These are phyloP conservation scores for Pegoplata infirma DNA, from an alignment of 2,888 invertebrate species.

Conservation along the genomic window DNA sequence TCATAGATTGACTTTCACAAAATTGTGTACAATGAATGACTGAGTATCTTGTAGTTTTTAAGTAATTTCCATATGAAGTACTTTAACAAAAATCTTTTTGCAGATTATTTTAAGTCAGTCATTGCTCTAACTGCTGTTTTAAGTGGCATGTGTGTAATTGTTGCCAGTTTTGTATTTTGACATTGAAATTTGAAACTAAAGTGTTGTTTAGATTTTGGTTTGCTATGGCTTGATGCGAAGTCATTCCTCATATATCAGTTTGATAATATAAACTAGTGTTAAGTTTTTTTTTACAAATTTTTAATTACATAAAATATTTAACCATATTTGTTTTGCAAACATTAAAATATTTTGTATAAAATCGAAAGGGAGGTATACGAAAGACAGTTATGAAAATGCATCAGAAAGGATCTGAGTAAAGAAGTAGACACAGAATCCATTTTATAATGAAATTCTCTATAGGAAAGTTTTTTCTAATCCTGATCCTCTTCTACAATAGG, in stretches of 20 bases:
- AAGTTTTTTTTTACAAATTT: neutral
- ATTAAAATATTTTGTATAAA: no score
- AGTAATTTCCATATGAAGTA: neutral
- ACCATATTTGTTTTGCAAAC: neutral
- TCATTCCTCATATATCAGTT: no score
- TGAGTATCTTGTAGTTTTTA: neutral
- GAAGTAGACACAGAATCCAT: no score
- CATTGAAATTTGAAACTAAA: conserved; percentile 46
- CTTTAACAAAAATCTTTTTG: neutral
- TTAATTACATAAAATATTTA: neutral
- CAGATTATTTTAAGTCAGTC: neutral
- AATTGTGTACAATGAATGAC: neutral
- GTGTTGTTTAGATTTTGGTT: neutral
- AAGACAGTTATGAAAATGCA: no score
- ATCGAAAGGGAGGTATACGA: no score
- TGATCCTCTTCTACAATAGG: no score
- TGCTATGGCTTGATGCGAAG: neutral
- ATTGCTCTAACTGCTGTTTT: conserved; percentile 6
- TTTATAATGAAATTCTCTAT: no score
- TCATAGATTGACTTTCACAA: conserved; percentile 21
- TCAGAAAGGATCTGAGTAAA: no score
- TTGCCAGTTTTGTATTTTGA: conserved; percentile 17
- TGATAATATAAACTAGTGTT: no score
- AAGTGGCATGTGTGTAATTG: neutral
- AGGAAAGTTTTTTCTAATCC: no score